Base-by-base conservation (phyloP, 2,888 invertebrate species). In the Tigriopus californicus region DNA sequence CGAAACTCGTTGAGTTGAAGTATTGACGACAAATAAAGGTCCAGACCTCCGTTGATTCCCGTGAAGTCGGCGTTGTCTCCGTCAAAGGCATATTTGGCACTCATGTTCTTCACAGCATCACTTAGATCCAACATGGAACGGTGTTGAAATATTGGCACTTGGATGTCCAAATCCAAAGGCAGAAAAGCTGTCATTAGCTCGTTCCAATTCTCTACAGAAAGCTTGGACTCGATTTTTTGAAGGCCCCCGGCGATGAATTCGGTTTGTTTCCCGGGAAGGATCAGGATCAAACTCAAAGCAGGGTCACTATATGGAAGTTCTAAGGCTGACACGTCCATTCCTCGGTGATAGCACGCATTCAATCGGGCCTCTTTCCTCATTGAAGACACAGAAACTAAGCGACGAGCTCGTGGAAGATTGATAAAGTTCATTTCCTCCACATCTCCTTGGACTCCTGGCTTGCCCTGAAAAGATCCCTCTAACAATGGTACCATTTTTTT, bases 251-350 rank as follows among this genome's bases (percentile, higher is more conserved):
- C 83, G 12, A 51, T 49, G 0, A 81, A 76, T 58, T 82, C 80
- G 25, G 86, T 85, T 71, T 86, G 85, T 68, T 86, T 85, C 0
- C 88, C 88, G 0, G 89, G 88, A 75, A 89, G 81, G 0, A 88
- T 76, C 64, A 87, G 81, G 47, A 89, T 77, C 1, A 84, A 82
- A 66, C 85, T 86, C 0, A 87, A 77, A 0, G 78, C 76, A 40
- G 77, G 78, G 11, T 86, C 85, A 59, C 66, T 24, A n/a, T 54
- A 66, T 8, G 67, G 67, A 56, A 89, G 73, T 10, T 86, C 81
- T 4, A 85, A 82, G 1, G 82, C 82, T 0, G 89, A 89, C 0
- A 86, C 87, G 67, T 89, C 89, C 41, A 89, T 70, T 41, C 79
- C 79, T 0, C 85, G 83, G 65, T 89, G 88, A 67, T 88, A 89